Conservation (phyloP, 1,140 invertebrate genomes). For the Littorina saxatilis region DNA sequence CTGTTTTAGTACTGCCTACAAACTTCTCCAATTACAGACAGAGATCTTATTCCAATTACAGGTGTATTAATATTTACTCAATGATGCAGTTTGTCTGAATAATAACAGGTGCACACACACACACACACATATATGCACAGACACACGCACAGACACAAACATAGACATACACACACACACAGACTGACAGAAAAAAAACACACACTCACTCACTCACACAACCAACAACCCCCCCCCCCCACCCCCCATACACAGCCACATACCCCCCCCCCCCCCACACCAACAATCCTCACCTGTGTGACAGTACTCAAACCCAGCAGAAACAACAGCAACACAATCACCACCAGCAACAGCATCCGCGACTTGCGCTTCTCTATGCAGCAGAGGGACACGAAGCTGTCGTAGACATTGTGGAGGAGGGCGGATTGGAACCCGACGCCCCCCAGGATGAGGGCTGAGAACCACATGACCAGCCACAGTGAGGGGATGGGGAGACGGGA, state of each 20-base stretch:
- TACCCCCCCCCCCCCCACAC: neutral
- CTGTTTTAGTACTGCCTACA: neutral
- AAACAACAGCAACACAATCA: constrained; percentile 24
- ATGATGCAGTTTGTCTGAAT: neutral
- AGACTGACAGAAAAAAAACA: no score
- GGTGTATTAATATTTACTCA: neutral
- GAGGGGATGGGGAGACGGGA: constrained; percentile 95
- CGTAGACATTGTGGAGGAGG: constrained; percentile 29
- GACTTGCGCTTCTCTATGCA: neutral
- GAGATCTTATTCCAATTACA: neutral
- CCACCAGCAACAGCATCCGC: constrained; percentile 2
- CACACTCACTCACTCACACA: no score
- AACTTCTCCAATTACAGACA: neutral
- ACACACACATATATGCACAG: neutral
- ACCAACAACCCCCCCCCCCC: no score
- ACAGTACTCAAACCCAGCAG: constrained; percentile 25
- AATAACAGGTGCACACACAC: neutral
- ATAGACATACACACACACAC: neutral
- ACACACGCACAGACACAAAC: neutral
- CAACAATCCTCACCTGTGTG: constrained; percentile 17
- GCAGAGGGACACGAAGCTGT: constrained; percentile 4
- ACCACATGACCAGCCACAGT: constrained; percentile 97
- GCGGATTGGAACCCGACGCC: constrained; percentile 34
- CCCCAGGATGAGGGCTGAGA: constrained; percentile 79
- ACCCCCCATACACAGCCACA: no score